Evolutionary conservation across 2,797 vertebrate genomes (phyloP), one percentile per base, ranked within the genome.

Genomic region (Spinus olivaceus): DNA sequence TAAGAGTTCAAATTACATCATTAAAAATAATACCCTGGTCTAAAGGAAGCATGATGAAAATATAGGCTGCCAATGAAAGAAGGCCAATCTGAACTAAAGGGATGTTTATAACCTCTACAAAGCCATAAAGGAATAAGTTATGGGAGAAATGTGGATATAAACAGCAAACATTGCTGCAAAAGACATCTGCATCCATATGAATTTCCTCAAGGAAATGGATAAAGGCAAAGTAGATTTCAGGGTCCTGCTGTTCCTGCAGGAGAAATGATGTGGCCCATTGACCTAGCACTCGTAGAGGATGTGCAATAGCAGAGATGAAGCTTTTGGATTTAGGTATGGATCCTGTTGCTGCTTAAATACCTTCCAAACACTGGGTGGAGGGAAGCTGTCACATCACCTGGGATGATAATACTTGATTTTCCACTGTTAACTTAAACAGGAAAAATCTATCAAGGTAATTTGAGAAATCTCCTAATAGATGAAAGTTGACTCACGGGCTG

Each of bases 1-100:
- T 47, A 47, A 53, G 66, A 96, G 83, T 96, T 97, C 94, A 91
- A 81, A 95, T 87, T 82, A 84, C 94, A 94, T 72, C 80, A 85
- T 88, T 91, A 72, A 92, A 95, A 91, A 88, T 92, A 95, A 94
- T 90, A 86, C 60, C 54, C 81, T 64, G 67, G 35, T 91, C 90
- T 60, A 74, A 74, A 2, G 5, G 85, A 94, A 59, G 35, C 35
- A 81, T 41, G 64, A 28, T 24, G 66, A 85, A 66, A 79, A 90
- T 63, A 86, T 0, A 76, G 66, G 66, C 27, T 92, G 77, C 63
- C 77, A 72, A 17, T 57, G 88, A 41, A 72, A 81, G 66, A 91
- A 56, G 70, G 76, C 20, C 2, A 84, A 93, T 39, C 77, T 57
- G 86, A 96, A 73, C 56, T 49, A 35, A 90, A 81, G 59, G 61